These are phyloP conservation scores for Anastatus disparis DNA, from an alignment of 1,140 invertebrate species.

Conservation along the genomic window DNA sequence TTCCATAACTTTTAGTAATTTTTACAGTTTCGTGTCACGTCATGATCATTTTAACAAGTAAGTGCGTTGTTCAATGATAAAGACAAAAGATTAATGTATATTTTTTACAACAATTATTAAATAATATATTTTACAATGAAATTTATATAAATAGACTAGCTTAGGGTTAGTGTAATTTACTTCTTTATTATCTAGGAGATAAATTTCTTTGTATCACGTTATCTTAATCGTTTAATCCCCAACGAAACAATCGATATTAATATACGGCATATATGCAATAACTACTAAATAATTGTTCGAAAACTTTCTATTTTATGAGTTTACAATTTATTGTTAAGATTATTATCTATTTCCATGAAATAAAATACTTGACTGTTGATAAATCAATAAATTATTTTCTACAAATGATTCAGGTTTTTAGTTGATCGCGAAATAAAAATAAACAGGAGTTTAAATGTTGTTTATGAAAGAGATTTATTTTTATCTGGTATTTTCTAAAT, in stretches of 20 bases:
- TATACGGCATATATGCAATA: no score
- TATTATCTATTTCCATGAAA: not conserved
- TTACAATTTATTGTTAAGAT: no score
- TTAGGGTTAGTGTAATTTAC: not conserved
- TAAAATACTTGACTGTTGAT: not conserved
- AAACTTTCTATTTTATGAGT: no score
- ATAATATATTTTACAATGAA: no score
- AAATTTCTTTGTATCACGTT: not conserved
- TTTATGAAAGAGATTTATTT: not conserved
- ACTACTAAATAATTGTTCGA: no score
- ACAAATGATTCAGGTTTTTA: not conserved
- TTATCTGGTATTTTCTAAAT: not conserved
- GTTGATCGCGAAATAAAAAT: not conserved
- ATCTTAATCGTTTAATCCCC: not conserved
- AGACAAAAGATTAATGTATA: no score
- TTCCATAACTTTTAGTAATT: no score
- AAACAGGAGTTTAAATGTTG: not conserved
- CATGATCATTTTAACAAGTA: no score
- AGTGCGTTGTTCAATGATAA: no score
- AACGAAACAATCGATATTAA: not conserved
- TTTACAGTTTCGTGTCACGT: no score
- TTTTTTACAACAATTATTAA: no score
- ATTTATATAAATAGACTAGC: no score
- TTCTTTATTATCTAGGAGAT: not conserved
- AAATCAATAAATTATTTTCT: not conserved